phyloP scores from a whole-genome alignment of 1,140 invertebrate genomes.

The Cotesia vestalis region DNA sequence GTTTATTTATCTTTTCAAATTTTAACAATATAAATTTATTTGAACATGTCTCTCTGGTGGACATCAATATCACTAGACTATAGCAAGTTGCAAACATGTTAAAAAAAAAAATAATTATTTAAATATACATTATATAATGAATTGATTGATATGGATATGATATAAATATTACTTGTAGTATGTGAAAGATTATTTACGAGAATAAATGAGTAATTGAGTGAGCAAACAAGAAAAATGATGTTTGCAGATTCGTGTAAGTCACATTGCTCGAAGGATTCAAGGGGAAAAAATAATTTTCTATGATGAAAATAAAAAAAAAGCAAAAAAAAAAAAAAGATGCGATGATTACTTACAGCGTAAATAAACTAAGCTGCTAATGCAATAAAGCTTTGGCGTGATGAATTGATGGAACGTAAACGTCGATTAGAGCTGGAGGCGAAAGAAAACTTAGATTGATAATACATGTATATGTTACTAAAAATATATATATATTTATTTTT shows the following conservation, averaged over 20 bases:
- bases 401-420: conserved; percentile 43
- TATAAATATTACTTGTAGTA: conserved; percentile 4
- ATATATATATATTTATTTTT: conserved; percentile 25
- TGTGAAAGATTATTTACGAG: neutral
- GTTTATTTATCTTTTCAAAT: neutral
- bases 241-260: too few species aligned
- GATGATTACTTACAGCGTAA: conserved; percentile 47
- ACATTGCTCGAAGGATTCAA: too few species aligned
- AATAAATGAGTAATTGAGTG: too few species aligned
- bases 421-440: conserved; percentile 44
- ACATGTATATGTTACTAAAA: conserved; percentile 29
- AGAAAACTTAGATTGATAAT: conserved; percentile 35
- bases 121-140: neutral
- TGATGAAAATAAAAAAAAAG: conserved; percentile 34
- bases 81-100: conserved; percentile 39
- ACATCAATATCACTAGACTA: conserved; percentile 21
- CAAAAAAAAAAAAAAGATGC: conserved; percentile 3
- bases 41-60: conserved; percentile 36
- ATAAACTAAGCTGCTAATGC: conserved; percentile 45
- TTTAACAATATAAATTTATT: conserved; percentile 17
- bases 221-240: too few species aligned
- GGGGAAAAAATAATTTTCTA: neutral
- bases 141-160: conserved; percentile 1
- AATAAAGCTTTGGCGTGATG: conserved; percentile 38
- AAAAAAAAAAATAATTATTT: neutral